Conservation (phyloP, 1,140 invertebrate species). For the Temnothorax curvispinosus region DNA sequence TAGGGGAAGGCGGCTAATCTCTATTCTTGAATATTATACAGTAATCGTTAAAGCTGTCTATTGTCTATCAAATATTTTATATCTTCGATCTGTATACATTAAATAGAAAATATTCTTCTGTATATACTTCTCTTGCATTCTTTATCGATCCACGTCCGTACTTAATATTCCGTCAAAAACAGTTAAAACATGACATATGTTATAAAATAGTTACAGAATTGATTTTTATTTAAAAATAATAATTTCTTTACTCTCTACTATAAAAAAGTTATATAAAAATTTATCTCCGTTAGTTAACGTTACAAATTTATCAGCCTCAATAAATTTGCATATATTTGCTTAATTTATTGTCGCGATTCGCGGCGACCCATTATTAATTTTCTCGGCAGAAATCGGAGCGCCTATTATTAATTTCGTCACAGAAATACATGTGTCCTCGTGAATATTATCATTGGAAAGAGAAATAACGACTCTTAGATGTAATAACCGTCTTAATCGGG, state of each 20-base stretch:
- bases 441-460: not conserved
- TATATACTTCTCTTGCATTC: conserved; percentile 45
- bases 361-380: not conserved
- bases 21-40: conserved; percentile 72
- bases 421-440: not conserved
- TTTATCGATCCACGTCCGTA: not conserved
- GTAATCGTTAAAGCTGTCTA: conserved; percentile 76
- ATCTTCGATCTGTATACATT: conserved; percentile 80
- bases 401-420: not conserved
- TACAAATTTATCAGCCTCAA: not conserved
- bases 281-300: not conserved
- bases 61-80: conserved; percentile 81
- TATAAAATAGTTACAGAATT: not conserved
- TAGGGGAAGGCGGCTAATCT: conserved; percentile 60
- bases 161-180: not conserved
- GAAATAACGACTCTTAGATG: conserved; percentile 51
- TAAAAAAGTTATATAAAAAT: not conserved
- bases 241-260: not conserved
- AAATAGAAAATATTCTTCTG: conserved; percentile 82
- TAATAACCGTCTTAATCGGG: conserved; percentile 46
- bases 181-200: not conserved
- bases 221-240: not conserved
- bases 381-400: not conserved
- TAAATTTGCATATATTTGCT: not conserved
- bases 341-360: not conserved